phyloP scores from a whole-genome alignment of 2,888 invertebrate species.

The Sabatieria punctata region DNA sequence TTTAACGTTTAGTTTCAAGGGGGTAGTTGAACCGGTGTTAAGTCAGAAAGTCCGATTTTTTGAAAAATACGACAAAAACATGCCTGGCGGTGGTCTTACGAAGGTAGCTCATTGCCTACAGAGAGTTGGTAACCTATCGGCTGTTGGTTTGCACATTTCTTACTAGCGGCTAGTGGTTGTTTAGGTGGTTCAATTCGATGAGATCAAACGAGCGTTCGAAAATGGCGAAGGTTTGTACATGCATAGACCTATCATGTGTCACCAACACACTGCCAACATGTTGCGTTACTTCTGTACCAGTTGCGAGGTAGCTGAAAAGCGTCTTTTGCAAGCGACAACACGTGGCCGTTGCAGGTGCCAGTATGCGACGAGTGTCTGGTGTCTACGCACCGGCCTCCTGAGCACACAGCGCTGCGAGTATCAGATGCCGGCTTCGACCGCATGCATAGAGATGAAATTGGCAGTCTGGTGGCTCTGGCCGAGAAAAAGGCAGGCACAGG shows the following conservation, averaged over 20 bases:
- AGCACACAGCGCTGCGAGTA: not conserved
- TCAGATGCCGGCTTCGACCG: not conserved
- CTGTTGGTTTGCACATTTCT: too few species aligned
- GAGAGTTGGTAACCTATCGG: too few species aligned
- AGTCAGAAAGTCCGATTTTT: too few species aligned
- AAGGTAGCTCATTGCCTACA: too few species aligned
- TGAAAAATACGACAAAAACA: too few species aligned
- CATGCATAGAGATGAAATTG: not conserved
- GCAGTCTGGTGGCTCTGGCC: not conserved
- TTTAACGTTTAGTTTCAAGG: too few species aligned
- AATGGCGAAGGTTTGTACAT: conserved; percentile 58
- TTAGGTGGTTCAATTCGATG: conserved; percentile 67
- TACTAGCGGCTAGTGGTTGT: conserved; percentile 9
- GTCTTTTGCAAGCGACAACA: not conserved
- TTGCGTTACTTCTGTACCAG: conserved; percentile 71
- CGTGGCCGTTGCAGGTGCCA: conserved; percentile 44
- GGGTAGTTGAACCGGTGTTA: too few species aligned
- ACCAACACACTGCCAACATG: conserved; percentile 59
- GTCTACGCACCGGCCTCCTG: conserved; percentile 58
- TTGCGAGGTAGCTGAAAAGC: conserved; percentile 43
- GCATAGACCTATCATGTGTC: conserved; percentile 72
- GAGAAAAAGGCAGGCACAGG: not conserved
- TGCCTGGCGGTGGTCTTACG: too few species aligned
- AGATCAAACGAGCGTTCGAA: conserved; percentile 48
- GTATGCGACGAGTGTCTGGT: conserved; percentile 73